Conservation (phyloP, 2,888 invertebrate genomes). For the Yponomeuta sedellus region DNA sequence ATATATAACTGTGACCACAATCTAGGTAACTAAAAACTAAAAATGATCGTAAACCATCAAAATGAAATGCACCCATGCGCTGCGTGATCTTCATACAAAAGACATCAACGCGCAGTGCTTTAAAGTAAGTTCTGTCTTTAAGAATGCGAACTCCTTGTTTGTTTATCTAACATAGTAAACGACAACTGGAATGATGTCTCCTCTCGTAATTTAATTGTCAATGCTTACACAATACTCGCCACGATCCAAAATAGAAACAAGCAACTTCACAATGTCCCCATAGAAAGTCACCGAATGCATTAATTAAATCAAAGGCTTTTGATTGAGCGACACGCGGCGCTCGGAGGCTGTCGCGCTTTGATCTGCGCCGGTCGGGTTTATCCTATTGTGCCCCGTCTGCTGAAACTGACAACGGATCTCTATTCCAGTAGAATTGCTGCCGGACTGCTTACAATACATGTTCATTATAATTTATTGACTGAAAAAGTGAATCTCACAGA, state of each 20-base stretch:
- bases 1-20: too few relatives aligned
- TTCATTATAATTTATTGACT: too few relatives aligned
- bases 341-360: neutral
- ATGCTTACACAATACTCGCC: neutral
- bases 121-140: neutral
- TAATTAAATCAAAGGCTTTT: conserved; percentile 12
- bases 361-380: neutral
- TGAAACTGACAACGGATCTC: too few relatives aligned
- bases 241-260: neutral
- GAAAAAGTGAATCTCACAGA: too few relatives aligned
- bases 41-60: neutral
- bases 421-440: too few relatives aligned
- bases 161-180: neutral
- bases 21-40: too few relatives aligned
- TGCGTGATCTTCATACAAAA: neutral
- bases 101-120: neutral
- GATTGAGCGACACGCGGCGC: conserved; percentile 8
- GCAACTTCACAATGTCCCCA: conserved; percentile 1
- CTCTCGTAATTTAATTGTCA: neutral
- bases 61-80: neutral
- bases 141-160: neutral
- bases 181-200: neutral
- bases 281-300: conserved; percentile 1
- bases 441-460: too few relatives aligned
- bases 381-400: neutral